Evolutionary conservation across 2,888 invertebrate species (phyloP), one percentile per base, ranked within the genome.

Genomic region (Petrolisthes cinctipes): DNA sequence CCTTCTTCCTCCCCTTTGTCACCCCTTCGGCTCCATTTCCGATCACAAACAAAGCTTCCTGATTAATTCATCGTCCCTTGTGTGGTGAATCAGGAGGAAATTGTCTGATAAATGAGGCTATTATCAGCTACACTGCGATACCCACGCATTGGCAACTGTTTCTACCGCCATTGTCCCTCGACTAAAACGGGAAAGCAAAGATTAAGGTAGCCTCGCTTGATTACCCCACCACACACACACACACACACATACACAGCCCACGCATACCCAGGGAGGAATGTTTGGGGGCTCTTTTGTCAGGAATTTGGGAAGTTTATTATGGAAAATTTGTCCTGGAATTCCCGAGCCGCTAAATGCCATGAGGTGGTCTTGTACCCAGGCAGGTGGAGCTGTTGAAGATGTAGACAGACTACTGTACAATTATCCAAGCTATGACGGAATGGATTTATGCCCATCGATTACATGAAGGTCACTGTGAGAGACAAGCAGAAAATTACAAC

Each of bases 151-250:
- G 85, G 85, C 85, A 85, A 79, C 85, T 54, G 54, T 71, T 71
- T 37, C 37, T 79, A 68, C 53, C 57, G 5, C 85, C 71, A 85
- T 85, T 85, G 85, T 85, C 51, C n/a, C 53, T 51, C 9, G 71
- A 68, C 85, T 85, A 85, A 85, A 85, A 85, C 79, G 79, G 85
- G 68, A 85, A 79, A 79, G 85, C 61, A 79, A 66, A 79, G 85
- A 79, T 85, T 85, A 85, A 85, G 61, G 53, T 68, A 17, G 54
- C 56, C 85, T 79, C 78, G 71, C 68, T n/a, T 85, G 79, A 79
- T 79, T 79, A 79, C 57, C 57, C 76, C 17, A 23, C 79, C 76
- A 75, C 83, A 76, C 76, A 83, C 83, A 61, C 76, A 75, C 56
- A 76, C 11, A 75, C 37, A 37, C 56, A n/a, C 53, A 53, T 53